These are phyloP conservation scores for Osmerus eperlanus DNA, from an alignment of 2,113 vertebrate genomes.

Conservation along the genomic window DNA sequence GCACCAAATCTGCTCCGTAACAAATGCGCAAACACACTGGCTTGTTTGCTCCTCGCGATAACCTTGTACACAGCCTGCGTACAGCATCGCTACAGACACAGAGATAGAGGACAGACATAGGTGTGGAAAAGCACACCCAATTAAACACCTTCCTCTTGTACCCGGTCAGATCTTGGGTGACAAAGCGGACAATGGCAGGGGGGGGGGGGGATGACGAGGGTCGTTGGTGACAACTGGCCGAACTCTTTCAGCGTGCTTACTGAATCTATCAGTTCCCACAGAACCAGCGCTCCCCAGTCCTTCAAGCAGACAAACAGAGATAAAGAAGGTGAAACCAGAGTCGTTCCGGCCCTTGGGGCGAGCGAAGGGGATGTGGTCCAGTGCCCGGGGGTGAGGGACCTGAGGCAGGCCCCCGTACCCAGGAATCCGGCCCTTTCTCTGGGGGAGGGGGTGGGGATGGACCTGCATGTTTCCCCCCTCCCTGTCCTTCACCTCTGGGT, in stretches of 20 bases:
- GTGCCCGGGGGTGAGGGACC: not conserved
- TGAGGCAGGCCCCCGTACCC: not conserved
- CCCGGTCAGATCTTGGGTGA: conserved; percentile 68
- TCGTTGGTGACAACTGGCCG: conserved; percentile 64
- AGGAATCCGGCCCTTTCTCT: not conserved
- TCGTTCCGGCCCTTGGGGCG: not conserved
- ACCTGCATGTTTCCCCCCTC: not conserved
- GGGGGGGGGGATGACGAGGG: conserved; percentile 57
- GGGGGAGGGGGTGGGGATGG: not conserved
- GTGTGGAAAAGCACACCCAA: conserved; percentile 23
- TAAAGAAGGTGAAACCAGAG: not conserved
- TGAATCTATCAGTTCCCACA: conserved; percentile 70
- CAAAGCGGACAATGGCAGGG: conserved; percentile 64
- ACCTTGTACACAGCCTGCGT: conserved; percentile 40
- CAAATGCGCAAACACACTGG: conserved; percentile 64
- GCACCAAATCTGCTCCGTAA: conserved; percentile 43
- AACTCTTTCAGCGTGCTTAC: conserved; percentile 60
- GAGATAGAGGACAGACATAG: conserved; percentile 58
- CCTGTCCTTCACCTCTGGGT: not conserved
- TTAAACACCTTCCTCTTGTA: conserved; percentile 72
- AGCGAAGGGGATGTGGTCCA: not conserved
- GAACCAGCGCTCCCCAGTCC: conserved; percentile 49
- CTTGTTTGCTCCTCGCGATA: conserved; percentile 58
- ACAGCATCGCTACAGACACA: conserved; percentile 54
- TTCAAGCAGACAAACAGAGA: not conserved